Conservation (phyloP, 2,888 invertebrate genomes). For the Oligia fasciuncula region DNA sequence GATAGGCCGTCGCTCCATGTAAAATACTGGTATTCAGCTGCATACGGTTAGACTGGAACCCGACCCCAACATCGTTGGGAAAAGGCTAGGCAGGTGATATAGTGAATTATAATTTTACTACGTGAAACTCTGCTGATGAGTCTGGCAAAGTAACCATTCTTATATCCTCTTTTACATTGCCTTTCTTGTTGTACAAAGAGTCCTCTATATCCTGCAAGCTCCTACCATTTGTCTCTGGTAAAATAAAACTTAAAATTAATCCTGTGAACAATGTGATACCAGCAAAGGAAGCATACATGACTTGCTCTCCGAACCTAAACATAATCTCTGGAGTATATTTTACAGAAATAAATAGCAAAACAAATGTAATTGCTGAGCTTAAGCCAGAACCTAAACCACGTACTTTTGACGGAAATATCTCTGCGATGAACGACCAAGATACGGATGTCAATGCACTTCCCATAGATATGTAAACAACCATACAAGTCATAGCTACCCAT, state of each 20-base stretch:
- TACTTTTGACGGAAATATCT: conserved; percentile 75
- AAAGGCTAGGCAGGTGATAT: not conserved
- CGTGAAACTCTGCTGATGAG: conserved; percentile 7
- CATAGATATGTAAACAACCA: conserved; percentile 70
- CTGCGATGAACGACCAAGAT: conserved; percentile 77
- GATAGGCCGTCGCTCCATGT: no score
- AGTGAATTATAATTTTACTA: not conserved
- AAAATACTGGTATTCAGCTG: no score
- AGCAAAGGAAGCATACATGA: conserved; percentile 72
- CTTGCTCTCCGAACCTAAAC: conserved; percentile 66
- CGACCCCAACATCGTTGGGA: no score
- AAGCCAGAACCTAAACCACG: conserved; percentile 78
- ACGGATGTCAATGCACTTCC: conserved; percentile 70
- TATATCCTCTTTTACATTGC: conserved; percentile 7
- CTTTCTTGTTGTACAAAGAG: conserved; percentile 65
- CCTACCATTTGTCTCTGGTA: conserved; percentile 88
- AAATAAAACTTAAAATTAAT: conserved; percentile 68
- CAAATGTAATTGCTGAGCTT: conserved; percentile 71
- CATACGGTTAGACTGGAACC: no score
- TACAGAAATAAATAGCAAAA: conserved; percentile 73
- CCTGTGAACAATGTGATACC: conserved; percentile 65
- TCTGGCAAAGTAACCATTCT: conserved; percentile 3
- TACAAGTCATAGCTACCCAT: conserved; percentile 70
- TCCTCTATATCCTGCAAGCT: conserved; percentile 92
- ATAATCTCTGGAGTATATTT: conserved; percentile 74